phyloP scores from a whole-genome alignment of 2,888 invertebrate genomes.

The Andrena camellia region DNA sequence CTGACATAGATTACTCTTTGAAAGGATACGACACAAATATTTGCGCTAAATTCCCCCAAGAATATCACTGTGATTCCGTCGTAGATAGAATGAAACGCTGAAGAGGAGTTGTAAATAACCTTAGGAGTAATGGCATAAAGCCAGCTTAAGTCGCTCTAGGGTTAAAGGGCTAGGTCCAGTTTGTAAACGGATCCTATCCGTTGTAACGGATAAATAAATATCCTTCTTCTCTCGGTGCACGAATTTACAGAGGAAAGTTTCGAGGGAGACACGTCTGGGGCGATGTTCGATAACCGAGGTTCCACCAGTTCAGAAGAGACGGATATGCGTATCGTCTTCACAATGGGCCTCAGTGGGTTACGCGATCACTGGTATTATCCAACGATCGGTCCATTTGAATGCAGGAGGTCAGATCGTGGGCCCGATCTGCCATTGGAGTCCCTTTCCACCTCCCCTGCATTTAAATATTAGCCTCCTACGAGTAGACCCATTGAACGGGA shows the following conservation, averaged over 20 bases:
- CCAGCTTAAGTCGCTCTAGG: background rate
- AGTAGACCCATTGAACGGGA: slow-evolving; percentile 67
- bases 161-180: background rate
- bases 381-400: slow-evolving; percentile 81
- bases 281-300: slow-evolving; percentile 29
- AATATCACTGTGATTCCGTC: no score
- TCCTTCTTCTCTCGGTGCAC: background rate
- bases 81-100: no score
- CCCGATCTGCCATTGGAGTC: slow-evolving; percentile 61
- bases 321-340: slow-evolving; percentile 37
- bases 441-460: slow-evolving; percentile 70
- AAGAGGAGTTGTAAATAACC: no score
- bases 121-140: no score
- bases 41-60: no score
- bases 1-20: no score
- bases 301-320: slow-evolving; percentile 11
- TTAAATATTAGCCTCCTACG: slow-evolving; percentile 82
- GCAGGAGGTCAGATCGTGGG: slow-evolving; percentile 73
- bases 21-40: no score
- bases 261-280: slow-evolving; percentile 8
- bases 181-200: background rate
- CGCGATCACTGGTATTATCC: slow-evolving; percentile 79
- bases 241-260: slow-evolving; percentile 1
- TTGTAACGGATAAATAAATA: background rate
- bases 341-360: slow-evolving; percentile 65